Base-by-base conservation (phyloP, 2,797 vertebrate species). In the Sphenopsis melanotis region DNA sequence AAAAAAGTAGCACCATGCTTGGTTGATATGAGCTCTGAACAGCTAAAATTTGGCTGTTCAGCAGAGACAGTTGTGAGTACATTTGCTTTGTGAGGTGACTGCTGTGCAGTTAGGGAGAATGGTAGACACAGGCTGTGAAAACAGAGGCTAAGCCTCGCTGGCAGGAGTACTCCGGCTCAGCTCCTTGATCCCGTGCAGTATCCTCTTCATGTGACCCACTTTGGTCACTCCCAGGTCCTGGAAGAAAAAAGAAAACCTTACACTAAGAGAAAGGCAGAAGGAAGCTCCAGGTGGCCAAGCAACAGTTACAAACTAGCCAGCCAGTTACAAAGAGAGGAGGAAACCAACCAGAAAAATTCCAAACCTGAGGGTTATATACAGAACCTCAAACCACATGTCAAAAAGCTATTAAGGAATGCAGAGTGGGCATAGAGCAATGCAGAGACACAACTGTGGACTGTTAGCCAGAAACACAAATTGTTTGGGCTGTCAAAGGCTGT, bases 131-230 rank as follows among this genome's bases (percentile, higher is more conserved):
- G 75, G 96, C 96, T 60, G 93, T 91, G 80, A 97, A 97, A 88
- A 98, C 94, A 46, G 97, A 93, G 47, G 95, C 95, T 98, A 99
- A 95, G 98, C 99, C 97, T 99, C 99, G 97, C 98, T 98, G 98
- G 97, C 98, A 85, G 98, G 98, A 96, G 98, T 97, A 98, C 95
- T 98, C 93, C 98, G 98, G 97, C 98, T 99, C 97, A 99, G 98
- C 87, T 99, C 99, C 96, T 98, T 97, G 98, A 99, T 99, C 59
- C 99, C 99, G 30, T 99, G 99, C 53, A 99, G 98, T 95, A 99
- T 99, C 91, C 99, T 97, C 98, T 99, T 99, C 98, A 99, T 98
- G 90, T 99, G 99, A 50, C 99, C 99, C 71, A 99, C 99, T 97
- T 99, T 99, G 46, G 99, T 99, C 95, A 99, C 99, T 4, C 99